Evolutionary conservation across 2,888 invertebrate genomes (phyloP), one percentile per base, ranked within the genome.

Genomic region (Chesias legatella): DNA sequence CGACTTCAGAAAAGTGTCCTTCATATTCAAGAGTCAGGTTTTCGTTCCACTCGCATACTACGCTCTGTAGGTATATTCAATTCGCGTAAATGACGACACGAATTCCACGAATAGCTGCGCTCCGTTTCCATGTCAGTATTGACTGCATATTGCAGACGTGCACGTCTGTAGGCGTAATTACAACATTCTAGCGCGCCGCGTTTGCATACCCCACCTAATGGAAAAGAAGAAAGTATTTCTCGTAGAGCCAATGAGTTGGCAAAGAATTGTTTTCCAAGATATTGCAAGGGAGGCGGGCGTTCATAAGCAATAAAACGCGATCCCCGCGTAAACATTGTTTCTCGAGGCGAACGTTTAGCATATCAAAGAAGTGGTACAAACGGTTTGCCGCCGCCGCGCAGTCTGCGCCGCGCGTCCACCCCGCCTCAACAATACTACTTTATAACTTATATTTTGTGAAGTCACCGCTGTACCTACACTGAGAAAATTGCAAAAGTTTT

Each of bases 231-330:
- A 56, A 60, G 48, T 51, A 59, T 60, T 58, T 57, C 33, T 50
- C 48, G 42, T 52, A 55, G 55, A 57, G 53, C 51, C 48, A 53
- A 53, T 52, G 50, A 52, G 49, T 56, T 49, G 43, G 43, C 51
- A 60, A 60, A 64, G 59, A 65, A 63, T 67, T 67, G 66, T 66
- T 67, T 67, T 56, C 56, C 51, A 43, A 59, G 56, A 71, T 73
- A 73, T 73, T 68, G 66, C 62, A 51, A 58, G 59, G 46, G 55
- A 53, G 38, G 51, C 58, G 48, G 41, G 59, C 57, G 56, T 67
- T 70, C 59, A 67, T 71, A 68, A 65, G 73, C 71, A 72, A 74
- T 75, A 75, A 73, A 77, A 65, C 55, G 61, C 53, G 59, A 60
- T 56, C 57, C 61, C 55, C 63, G 55, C 53, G 59, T 58, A 69